phyloP scores from a whole-genome alignment of 2,113 vertebrate genomes.

The Haemorhous mexicanus region DNA sequence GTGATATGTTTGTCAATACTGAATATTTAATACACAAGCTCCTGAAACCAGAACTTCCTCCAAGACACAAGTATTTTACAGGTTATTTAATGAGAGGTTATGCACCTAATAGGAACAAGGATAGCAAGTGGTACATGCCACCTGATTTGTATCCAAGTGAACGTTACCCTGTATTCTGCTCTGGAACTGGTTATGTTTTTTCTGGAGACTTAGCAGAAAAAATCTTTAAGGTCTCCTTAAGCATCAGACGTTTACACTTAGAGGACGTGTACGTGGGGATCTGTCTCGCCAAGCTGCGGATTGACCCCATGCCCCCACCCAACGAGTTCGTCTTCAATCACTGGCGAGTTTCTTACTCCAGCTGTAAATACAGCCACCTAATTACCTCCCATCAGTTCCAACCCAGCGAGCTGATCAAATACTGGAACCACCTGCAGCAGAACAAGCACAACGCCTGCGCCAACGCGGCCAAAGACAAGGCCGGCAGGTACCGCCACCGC shows the following conservation, averaged over 20 bases:
- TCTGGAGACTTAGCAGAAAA: constrained; percentile 90
- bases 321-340: constrained; percentile 96
- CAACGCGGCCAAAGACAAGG: constrained; percentile 81
- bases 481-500: constrained; percentile 77
- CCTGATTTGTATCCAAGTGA: constrained; percentile 86
- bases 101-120: constrained; percentile 89
- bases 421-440: constrained; percentile 94
- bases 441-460: constrained; percentile 92
- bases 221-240: constrained; percentile 86
- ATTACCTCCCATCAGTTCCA: constrained; percentile 97
- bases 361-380: constrained; percentile 96
- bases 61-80: constrained; percentile 87
- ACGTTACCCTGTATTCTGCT: constrained; percentile 94
- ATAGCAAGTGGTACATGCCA: constrained; percentile 98
- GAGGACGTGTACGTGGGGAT: constrained; percentile 96
- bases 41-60: constrained; percentile 82
- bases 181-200: constrained; percentile 95
- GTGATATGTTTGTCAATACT: constrained; percentile 97
- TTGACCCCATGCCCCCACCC: constrained; percentile 88
- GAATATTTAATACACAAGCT: constrained; percentile 93
- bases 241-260: constrained; percentile 85
- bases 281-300: constrained; percentile 87
- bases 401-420: constrained; percentile 91
- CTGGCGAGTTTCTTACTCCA: constrained; percentile 95
- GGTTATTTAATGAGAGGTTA: constrained; percentile 91